Percentiles rank a stretch among this genome's conserved stretches.
These are phyloP conservation scores for Passerina amoena DNA, from an alignment of 2,113 vertebrate genomes.

Conservation along the genomic window DNA sequence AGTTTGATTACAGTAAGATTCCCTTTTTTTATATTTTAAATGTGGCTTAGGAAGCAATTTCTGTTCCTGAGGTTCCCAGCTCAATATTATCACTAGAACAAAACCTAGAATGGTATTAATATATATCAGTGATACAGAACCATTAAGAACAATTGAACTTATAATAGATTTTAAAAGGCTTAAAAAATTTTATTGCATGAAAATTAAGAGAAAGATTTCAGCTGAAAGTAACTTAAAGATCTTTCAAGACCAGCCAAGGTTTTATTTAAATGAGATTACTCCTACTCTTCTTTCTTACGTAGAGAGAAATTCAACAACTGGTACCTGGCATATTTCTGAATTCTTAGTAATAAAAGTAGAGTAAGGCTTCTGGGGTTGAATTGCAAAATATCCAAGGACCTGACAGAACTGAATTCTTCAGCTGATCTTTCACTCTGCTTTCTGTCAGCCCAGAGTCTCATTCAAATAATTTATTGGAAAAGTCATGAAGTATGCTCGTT, in stretches of 20 bases:
- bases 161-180: neutral
- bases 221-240: neutral
- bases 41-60: neutral
- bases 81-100: neutral
- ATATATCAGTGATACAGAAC: neutral
- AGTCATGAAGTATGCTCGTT: neutral
- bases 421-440: neutral
- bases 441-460: neutral
- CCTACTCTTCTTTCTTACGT: neutral
- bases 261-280: neutral
- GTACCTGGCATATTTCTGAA: neutral
- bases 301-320: accelerated
- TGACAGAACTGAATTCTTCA: neutral
- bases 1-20: neutral
- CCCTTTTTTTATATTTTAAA: neutral
- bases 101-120: neutral
- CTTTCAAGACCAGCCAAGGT: neutral
- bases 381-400: neutral
- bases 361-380: neutral
- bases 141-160: neutral
- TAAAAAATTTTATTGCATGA: neutral
- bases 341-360: neutral
- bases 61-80: neutral
- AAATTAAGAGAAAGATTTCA: neutral
- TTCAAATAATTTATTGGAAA: neutral